phyloP scores from a whole-genome alignment of 2,888 invertebrate species.

The Dermolepida albohirtum region DNA sequence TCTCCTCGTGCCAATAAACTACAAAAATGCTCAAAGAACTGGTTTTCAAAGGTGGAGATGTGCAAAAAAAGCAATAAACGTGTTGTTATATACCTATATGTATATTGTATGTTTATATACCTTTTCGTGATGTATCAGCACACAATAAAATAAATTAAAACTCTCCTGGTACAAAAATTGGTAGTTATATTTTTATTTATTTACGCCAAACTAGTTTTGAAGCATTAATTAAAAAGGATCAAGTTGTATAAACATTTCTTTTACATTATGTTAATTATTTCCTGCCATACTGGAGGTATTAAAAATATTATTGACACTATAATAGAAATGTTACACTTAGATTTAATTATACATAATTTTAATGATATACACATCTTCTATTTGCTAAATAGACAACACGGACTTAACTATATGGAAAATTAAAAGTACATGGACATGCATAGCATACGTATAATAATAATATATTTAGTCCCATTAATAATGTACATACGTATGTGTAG shows the following conservation, averaged over 20 bases:
- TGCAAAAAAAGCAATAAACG: conserved; percentile 35
- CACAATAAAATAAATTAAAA: conserved; percentile 9
- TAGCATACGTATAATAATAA: no score
- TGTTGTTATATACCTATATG: conserved; percentile 25
- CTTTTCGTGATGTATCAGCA: conserved; percentile 6
- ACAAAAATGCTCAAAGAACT: conserved; percentile 39
- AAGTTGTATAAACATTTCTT: not conserved
- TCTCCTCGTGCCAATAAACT: conserved; percentile 36
- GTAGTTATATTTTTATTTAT: not conserved
- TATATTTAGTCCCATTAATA: no score
- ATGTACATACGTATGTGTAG: no score
- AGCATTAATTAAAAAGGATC: not conserved
- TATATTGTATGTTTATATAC: not conserved
- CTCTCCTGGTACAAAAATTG: conserved; percentile 9
- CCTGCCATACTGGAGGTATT: not conserved
- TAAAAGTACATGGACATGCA: no score
- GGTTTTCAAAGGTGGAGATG: conserved; percentile 32
- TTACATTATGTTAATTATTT: not conserved
- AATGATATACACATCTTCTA: no score
- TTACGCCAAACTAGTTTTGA: conserved; percentile 5
- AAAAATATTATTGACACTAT: not conserved
- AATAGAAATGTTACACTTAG: no score
- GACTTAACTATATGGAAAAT: no score
- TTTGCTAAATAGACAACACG: no score
- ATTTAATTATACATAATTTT: no score